Base-by-base conservation (phyloP, 1,140 invertebrate species). In the Pemphigus obesinymphae region DNA sequence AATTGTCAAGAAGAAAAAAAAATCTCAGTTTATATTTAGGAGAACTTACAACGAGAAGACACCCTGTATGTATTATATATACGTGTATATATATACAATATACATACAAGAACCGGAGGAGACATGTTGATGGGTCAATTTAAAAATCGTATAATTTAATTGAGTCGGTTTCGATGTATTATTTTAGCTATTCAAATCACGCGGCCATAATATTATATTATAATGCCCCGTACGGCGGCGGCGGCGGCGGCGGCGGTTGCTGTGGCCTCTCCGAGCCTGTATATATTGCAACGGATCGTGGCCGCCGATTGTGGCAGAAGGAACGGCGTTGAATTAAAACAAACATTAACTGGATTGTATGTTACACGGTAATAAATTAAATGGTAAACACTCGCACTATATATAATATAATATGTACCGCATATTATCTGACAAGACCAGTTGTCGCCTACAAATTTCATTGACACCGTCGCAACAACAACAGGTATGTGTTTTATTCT, bases 401-500 rank as follows among this genome's bases (percentile, higher is more conserved):
- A 75, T 15, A 48, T 7, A 3, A n/a, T 53, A 63, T 20, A 17
- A 63, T 63, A 34, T 61, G 34, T 61, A 40, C 29, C 43, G 43
- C n/a, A 63, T n/a, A n/a, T 63, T 80, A 80, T 80, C 76, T 26
- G 37, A 80, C 76, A 80, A 80, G 76, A 80, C 76, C 76, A 80
- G 76, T 80, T 80, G 76, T 80, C 76, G 76, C 34, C 76, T 80
- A 80, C 76, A 80, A 80, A 80, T 80, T 80, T 80, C 76, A 80
- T 80, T 80, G 76, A 80, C 76, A 80, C 76, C 40, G 76, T 58
- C 23, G 26, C 37, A 29, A 73, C 76, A 29, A 73, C 76, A 61
- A 61, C 76, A 61, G 55, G 73, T 78, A 78, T 78, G 73, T 43
- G 50, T 55, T 80, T 48, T 73, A 50, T 50, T 73, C 70, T 31